phyloP scores from a whole-genome alignment of 2,797 vertebrate species.

The Pseudochromis fuscus region DNA sequence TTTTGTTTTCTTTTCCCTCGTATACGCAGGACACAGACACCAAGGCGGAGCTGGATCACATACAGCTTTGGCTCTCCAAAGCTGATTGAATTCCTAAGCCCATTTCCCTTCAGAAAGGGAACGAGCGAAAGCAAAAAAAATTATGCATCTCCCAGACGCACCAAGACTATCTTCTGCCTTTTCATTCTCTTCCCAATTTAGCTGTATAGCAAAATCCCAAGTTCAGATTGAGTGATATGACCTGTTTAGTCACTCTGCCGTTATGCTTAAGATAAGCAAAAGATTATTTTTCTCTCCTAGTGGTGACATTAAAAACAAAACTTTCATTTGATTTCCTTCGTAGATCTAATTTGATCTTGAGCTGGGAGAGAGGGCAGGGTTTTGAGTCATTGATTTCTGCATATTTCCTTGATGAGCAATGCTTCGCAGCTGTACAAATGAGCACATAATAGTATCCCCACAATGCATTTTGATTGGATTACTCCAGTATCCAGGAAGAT shows the following conservation, averaged over 20 bases:
- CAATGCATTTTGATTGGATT: conserved; percentile 77
- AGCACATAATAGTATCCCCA: conserved; percentile 72
- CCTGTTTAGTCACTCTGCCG: conserved; percentile 53
- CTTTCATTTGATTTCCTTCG: conserved; percentile 71
- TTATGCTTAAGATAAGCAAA: conserved; percentile 54
- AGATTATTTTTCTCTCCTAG: conserved; percentile 29
- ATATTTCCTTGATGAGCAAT: conserved; percentile 64
- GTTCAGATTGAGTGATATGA: conserved; percentile 62
- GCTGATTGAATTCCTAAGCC: conserved; percentile 79
- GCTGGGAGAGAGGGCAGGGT: conserved; percentile 30
- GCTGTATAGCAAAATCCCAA: conserved; percentile 63
- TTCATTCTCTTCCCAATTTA: conserved; percentile 65
- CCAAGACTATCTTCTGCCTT: conserved; percentile 51
- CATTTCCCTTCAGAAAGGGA: conserved; percentile 67
- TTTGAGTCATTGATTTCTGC: conserved; percentile 71
- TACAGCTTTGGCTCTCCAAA: conserved; percentile 66
- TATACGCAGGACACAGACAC: conserved; percentile 65
- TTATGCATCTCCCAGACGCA: conserved; percentile 56
- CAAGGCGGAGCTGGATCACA: conserved; percentile 66
- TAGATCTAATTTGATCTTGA: conserved; percentile 70
- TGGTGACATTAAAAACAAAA: conserved; percentile 61
- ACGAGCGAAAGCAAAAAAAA: conserved; percentile 61
- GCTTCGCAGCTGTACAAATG: conserved; percentile 63
- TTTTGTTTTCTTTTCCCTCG: conserved; percentile 60
- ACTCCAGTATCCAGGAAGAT: conserved; percentile 65